Evolutionary conservation across 2,888 invertebrate species (phyloP), one percentile per base, ranked within the genome.

Genomic region (Zygogramma bicolorata): DNA sequence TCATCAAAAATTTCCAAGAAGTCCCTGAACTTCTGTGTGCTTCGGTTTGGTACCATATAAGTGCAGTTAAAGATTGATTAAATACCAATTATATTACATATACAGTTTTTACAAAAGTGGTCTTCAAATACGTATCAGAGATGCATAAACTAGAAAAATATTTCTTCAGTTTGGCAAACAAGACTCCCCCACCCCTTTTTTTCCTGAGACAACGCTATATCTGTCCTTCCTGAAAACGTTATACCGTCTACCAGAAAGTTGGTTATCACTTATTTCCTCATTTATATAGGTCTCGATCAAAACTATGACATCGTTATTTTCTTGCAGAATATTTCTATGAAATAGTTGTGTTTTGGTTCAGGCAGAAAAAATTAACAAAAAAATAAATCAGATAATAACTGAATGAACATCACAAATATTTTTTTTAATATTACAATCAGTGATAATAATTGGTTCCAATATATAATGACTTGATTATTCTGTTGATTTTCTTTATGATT

Each of bases 171-270:
- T 25, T 57, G 57, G 57, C 57, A 57, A 57, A 25, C 7, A 25
- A 13, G 57, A 57, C 57, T 20, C 57, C 25, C 13, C 57, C 8
- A 10, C 57, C 13, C 25, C 20, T 57, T 57, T 53, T 53, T 53
- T 18, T 22, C 53, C 53, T 57, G 57, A 57, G 25, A 25, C 25
- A 25, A 25, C 10, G 57, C 57, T 57, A 57, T 20, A 57, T 57
- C 57, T 57, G 57, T 25, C 22, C 25, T 57, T 57, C n/a, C 57
- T 57, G 25, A 57, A 57, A 42, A 42, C 10, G 53, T 53, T 53
- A 18, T 53, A 53, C 10, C 53, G 8, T 3, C 18, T 15, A 15
- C 18, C 53, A 22, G 18, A 53, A 53, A 53, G 53, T 15, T 53
- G 3, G 13, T 20, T n/a, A 8, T 53, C 18, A 22, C 53, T 53